Evolutionary conservation across 1,140 invertebrate species (phyloP).

Genomic region (Zaprionus tsacasi): DNA sequence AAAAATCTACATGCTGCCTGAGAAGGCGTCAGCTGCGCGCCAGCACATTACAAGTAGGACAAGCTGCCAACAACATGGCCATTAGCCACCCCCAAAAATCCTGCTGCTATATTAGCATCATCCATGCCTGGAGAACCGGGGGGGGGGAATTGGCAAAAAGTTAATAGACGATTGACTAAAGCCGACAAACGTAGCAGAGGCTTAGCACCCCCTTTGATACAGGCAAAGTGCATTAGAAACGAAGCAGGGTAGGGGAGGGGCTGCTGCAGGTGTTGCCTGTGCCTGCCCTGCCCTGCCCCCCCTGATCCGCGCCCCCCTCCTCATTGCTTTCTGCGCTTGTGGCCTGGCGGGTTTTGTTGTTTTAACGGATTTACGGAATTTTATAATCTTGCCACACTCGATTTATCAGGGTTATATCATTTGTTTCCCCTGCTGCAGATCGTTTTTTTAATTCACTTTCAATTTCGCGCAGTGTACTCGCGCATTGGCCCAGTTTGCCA

Average conservation of each 20-base stretch:
- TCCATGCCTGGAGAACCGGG: too few relatives aligned
- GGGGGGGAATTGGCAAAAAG: conserved; percentile 67
- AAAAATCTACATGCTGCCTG: conserved; percentile 67
- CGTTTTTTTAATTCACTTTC: neutral
- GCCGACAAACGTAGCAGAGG: conserved; percentile 54
- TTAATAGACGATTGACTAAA: conserved; percentile 82
- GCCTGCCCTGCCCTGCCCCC: neutral
- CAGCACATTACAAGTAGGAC: conserved; percentile 82
- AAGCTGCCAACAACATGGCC: conserved; percentile 79
- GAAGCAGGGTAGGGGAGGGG: neutral
- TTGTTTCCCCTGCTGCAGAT: conserved; percentile 20
- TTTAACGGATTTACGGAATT: conserved; percentile 66
- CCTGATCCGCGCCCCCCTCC: conserved; percentile 5
- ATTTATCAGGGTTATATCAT: conserved; percentile 71
- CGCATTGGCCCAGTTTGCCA: conserved; percentile 69
- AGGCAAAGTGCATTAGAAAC: conserved; percentile 77
- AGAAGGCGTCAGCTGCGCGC: conserved; percentile 78
- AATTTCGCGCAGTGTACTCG: conserved; percentile 53
- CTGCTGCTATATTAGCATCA: conserved; percentile 67
- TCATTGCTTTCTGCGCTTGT: conserved; percentile 68
- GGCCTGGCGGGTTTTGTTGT: conserved; percentile 77
- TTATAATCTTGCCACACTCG: conserved; percentile 38
- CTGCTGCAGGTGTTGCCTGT: conserved; percentile 74
- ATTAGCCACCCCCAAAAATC: conserved; percentile 41
- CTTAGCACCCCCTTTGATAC: conserved; percentile 68